phyloP scores from a whole-genome alignment of 1,140 invertebrate species.

The Drosophila bifasciata region DNA sequence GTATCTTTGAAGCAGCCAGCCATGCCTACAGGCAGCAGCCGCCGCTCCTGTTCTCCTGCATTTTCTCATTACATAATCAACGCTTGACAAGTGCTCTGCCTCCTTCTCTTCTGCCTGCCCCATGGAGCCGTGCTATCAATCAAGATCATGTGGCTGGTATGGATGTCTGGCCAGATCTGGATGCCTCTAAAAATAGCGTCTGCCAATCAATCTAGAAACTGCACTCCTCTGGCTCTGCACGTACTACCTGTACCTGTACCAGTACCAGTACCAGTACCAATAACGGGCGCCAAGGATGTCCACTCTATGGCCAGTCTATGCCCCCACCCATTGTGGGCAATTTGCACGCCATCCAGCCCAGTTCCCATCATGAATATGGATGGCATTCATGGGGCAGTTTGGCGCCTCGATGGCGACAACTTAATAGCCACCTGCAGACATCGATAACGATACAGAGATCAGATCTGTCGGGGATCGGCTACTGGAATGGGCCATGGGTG shows the following conservation, averaged over 20 bases:
- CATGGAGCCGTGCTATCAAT: slow-evolving; percentile 58
- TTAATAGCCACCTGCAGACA: slow-evolving; percentile 72
- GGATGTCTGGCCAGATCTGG: slow-evolving; percentile 33
- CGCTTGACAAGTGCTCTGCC: slow-evolving; percentile 34
- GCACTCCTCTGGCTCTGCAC: slow-evolving; percentile 5
- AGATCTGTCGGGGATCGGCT: slow-evolving; percentile 14
- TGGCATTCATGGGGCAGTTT: slow-evolving; percentile 51
- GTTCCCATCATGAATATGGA: slow-evolving; percentile 74
- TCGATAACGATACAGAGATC: slow-evolving; percentile 53
- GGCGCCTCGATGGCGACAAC: slow-evolving; percentile 75
- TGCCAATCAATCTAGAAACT: slow-evolving; percentile 58
- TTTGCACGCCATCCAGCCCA: slow-evolving; percentile 67
- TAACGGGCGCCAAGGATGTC: slow-evolving; percentile 80
- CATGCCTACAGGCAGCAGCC: not conserved
- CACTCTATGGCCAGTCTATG: slow-evolving; percentile 13
- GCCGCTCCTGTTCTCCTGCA: slow-evolving; percentile 6
- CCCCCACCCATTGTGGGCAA: slow-evolving; percentile 29
- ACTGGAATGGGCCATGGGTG: not conserved
- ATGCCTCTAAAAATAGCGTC: slow-evolving; percentile 66
- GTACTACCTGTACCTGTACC: not conserved
- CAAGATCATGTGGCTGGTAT: slow-evolving; percentile 58
- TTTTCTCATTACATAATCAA: slow-evolving; percentile 78
- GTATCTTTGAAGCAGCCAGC: not conserved
- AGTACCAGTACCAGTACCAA: slow-evolving; percentile 36
- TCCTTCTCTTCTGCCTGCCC: slow-evolving; percentile 5